Evolutionary conservation across 2,113 vertebrate species (phyloP).

Genomic region (Oplegnathus fasciatus): DNA sequence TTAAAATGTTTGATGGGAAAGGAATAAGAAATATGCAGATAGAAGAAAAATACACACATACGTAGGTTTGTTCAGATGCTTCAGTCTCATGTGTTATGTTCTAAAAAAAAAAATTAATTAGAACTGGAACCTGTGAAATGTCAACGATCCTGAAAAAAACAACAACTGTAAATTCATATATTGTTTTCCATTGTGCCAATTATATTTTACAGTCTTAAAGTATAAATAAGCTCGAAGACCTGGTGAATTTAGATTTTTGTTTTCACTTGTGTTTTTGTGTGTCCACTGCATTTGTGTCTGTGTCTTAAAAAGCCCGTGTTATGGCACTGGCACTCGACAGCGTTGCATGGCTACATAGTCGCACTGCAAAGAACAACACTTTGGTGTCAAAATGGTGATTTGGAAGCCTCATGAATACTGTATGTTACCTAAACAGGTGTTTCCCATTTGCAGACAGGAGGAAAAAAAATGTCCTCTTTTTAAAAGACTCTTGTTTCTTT

Average conservation of each 20-base stretch:
- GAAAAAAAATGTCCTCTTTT: slow-evolving; percentile 81
- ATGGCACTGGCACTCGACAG: slow-evolving; percentile 65
- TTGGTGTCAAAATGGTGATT: slow-evolving; percentile 86
- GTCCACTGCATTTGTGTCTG: slow-evolving; percentile 76
- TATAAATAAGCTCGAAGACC: slow-evolving; percentile 79
- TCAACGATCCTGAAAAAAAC: slow-evolving; percentile 58
- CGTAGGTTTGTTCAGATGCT: slow-evolving; percentile 72
- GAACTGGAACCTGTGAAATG: slow-evolving; percentile 80
- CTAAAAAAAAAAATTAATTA: slow-evolving; percentile 52
- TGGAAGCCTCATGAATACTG: slow-evolving; percentile 90
- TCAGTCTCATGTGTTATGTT: slow-evolving; percentile 56
- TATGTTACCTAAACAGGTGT: slow-evolving; percentile 87
- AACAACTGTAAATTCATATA: slow-evolving; percentile 64
- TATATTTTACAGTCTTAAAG: slow-evolving; percentile 78
- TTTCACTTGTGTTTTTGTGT: slow-evolving; percentile 74
- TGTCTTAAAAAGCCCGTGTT: slow-evolving; percentile 76
- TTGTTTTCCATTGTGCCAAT: slow-evolving; percentile 74
- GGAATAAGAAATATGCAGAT: slow-evolving; percentile 50
- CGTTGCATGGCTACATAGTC: slow-evolving; percentile 84
- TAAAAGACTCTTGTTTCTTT: slow-evolving; percentile 69
- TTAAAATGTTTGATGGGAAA: slow-evolving; percentile 48
- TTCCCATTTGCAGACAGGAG: slow-evolving; percentile 88
- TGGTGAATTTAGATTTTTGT: slow-evolving; percentile 69
- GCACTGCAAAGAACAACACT: slow-evolving; percentile 81
- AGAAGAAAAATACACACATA: slow-evolving; percentile 33